Percentiles rank a stretch among this genome's conserved stretches.
phyloP scores from a whole-genome alignment of 2,888 invertebrate species.

The Trissonchulus sp. region DNA sequence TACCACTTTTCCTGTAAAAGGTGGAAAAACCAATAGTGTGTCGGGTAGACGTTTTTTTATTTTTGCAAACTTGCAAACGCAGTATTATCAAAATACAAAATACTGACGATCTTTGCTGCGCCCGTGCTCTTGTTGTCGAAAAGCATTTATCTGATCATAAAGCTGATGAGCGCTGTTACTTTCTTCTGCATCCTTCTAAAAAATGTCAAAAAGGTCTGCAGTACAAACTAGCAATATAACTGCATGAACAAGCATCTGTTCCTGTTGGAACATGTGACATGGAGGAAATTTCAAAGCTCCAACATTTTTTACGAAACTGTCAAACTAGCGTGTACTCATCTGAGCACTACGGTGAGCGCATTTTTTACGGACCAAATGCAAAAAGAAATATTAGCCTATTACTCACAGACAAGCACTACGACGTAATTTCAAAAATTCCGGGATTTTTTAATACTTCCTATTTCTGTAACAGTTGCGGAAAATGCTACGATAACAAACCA shows the following conservation, averaged over 20 bases:
- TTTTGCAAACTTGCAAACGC: too few relatives aligned
- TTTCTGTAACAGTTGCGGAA: not conserved
- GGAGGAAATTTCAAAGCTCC: not conserved
- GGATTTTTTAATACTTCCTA: not conserved
- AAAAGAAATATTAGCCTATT: not conserved
- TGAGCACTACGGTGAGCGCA: not conserved
- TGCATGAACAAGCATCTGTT: not conserved
- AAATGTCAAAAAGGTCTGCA: not conserved
- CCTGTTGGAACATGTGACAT: not conserved
- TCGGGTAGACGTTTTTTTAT: too few relatives aligned
- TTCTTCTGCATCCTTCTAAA: not conserved
- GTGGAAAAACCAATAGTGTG: not conserved
- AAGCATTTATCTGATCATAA: not conserved
- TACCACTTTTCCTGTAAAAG: constrained; percentile 2
- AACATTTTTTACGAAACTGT: not conserved
- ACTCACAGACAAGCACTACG: not conserved
- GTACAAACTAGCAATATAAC: not conserved
- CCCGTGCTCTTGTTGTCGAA: not conserved
- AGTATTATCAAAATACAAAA: not conserved
- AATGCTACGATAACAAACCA: not conserved
- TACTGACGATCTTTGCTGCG: not conserved
- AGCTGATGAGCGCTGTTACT: not conserved
- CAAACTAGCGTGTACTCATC: not conserved
- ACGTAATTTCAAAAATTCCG: not conserved
- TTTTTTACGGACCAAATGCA: not conserved